phyloP scores from a whole-genome alignment of 2,797 vertebrate genomes.

The Takifugu rubripes region DNA sequence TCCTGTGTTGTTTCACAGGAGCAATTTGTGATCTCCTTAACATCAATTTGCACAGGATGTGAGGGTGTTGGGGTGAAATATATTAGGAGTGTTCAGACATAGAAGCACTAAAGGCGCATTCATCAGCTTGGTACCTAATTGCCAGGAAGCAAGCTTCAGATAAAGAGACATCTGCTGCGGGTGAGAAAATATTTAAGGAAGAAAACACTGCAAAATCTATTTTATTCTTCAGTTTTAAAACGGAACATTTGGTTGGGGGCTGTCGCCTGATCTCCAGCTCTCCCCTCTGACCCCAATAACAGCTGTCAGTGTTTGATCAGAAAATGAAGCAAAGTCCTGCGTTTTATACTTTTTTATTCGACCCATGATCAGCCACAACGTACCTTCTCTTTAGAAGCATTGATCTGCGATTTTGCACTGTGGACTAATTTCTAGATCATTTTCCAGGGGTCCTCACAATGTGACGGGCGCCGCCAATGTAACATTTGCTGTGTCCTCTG shows the following conservation, averaged over 20 bases:
- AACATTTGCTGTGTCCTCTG: constrained; percentile 47
- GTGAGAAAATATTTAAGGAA: constrained; percentile 29
- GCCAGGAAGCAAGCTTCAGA: constrained; percentile 37
- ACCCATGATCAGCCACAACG: constrained; percentile 32
- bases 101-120: constrained; percentile 41
- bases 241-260: constrained; percentile 26
- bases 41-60: constrained; percentile 11
- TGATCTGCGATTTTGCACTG: constrained; percentile 53
- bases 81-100: constrained; percentile 27
- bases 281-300: constrained; percentile 23
- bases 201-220: constrained; percentile 52
- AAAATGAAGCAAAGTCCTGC: constrained; percentile 26
- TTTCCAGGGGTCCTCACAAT: constrained; percentile 31
- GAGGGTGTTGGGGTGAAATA: constrained; percentile 2
- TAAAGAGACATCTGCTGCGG: constrained; percentile 22
- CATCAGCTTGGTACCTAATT: constrained; percentile 49
- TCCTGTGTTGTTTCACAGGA: constrained; percentile 27
- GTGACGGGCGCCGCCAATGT: constrained; percentile 32
- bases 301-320: constrained; percentile 19
- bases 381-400: constrained; percentile 32
- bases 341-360: constrained; percentile 62
- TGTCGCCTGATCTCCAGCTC: constrained; percentile 49
- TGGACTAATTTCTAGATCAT: constrained; percentile 27
- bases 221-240: constrained; percentile 46
- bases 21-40: constrained; percentile 28